Evolutionary conservation across 2,888 invertebrate genomes (phyloP).

Genomic region (Taenaris catops): DNA sequence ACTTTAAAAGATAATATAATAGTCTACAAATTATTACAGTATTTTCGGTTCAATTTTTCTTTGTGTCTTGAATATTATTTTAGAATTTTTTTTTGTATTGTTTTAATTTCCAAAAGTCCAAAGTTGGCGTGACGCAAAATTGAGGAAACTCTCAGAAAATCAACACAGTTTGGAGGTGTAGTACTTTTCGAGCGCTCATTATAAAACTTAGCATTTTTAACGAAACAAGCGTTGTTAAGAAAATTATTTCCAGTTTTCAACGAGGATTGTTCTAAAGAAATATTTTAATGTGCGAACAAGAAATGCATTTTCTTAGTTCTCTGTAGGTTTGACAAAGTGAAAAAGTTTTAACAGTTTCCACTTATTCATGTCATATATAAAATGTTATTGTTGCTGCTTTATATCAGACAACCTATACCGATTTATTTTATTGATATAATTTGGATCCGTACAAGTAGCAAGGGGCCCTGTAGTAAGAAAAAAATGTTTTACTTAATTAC

Average conservation of each 20-base stretch:
- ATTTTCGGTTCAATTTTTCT: too few relatives aligned
- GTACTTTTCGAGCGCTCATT: slow-evolving; percentile 16
- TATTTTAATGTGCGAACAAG: slow-evolving; percentile 6
- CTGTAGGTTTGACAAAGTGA: slow-evolving; percentile 7
- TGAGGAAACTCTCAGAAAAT: slow-evolving; percentile 2
- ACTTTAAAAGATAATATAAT: too few relatives aligned
- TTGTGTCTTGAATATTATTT: slow-evolving; percentile 6
- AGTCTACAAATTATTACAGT: too few relatives aligned
- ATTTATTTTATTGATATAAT: too few relatives aligned
- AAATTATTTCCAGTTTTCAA: slow-evolving; percentile 13
- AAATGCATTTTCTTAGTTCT: slow-evolving; percentile 10
- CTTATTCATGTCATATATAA: slow-evolving; percentile 1
- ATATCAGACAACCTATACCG: too few relatives aligned
- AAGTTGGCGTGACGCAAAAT: slow-evolving; percentile 3
- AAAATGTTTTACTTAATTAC: too few relatives aligned
- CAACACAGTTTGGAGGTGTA: slow-evolving; percentile 7
- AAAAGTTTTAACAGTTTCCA: slow-evolving; percentile 6
- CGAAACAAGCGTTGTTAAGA: slow-evolving; percentile 16
- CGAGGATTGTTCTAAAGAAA: slow-evolving; percentile 8
- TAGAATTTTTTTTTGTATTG: too few relatives aligned
- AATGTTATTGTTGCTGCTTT: too few relatives aligned
- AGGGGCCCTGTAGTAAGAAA: too few relatives aligned
- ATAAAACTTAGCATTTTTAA: slow-evolving; percentile 18
- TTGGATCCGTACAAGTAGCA: too few relatives aligned
- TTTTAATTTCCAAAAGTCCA: slow-evolving; percentile 2